A percentile compares a stretch with the other conserved stretches of the same genome.
phyloP scores from a whole-genome alignment of 2,888 invertebrate species.

The Entomobrya proxima region DNA sequence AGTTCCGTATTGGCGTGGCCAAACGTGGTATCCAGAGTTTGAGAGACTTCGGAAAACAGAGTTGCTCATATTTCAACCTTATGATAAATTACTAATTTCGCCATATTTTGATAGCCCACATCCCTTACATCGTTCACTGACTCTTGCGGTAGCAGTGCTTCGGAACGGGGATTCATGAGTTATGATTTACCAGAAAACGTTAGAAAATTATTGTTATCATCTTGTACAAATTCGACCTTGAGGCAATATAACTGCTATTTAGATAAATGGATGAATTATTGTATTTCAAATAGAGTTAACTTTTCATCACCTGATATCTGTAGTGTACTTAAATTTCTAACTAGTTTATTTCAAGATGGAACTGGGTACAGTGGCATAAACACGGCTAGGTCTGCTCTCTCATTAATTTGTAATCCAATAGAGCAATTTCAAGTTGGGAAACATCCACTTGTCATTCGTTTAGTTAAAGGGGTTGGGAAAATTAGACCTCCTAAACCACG shows the following conservation, averaged over 20 bases:
- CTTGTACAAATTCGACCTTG: constrained; percentile 21
- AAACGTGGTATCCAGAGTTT: constrained; percentile 61
- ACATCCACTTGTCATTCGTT: constrained; percentile 39
- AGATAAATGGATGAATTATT: constrained; percentile 32
- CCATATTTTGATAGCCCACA: not conserved
- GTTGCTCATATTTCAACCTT: not conserved
- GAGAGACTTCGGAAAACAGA: not conserved
- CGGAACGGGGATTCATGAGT: not conserved
- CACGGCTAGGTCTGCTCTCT: constrained; percentile 58
- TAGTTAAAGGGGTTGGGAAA: constrained; percentile 55
- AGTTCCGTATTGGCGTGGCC: constrained; percentile 51
- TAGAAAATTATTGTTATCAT: not conserved
- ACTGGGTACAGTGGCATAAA: constrained; percentile 57
- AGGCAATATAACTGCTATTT: constrained; percentile 40
- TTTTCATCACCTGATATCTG: not conserved
- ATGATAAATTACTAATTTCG: not conserved
- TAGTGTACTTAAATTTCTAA: constrained; percentile 38
- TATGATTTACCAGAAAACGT: not conserved
- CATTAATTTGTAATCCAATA: constrained; percentile 1
- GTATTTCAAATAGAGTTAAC: not conserved
- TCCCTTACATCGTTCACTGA: not conserved
- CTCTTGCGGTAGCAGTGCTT: not conserved
- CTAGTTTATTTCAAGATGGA: constrained; percentile 9
- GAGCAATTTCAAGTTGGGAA: constrained; percentile 8
- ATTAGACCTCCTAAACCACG: constrained; percentile 33